These are phyloP conservation scores for Caenorhabditis sp. DNA, from an alignment of 2,888 invertebrate genomes.

Conservation along the genomic window DNA sequence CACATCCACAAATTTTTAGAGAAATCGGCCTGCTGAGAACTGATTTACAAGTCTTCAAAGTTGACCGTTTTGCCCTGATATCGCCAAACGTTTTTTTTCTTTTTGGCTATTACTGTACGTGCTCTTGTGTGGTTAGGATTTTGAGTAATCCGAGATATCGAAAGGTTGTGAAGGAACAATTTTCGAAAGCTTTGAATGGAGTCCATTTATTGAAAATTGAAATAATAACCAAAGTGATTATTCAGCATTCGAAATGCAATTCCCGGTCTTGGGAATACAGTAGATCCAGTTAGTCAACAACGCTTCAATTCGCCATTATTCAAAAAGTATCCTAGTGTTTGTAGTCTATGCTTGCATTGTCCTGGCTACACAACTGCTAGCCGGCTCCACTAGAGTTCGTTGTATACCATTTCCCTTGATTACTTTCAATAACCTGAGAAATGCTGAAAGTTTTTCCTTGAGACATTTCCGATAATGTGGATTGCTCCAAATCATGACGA, in stretches of 20 bases:
- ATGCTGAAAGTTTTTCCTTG: background rate
- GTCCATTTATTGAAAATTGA: too few relatives aligned
- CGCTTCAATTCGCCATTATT: background rate
- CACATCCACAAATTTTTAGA: too few relatives aligned
- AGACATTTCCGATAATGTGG: slow-evolving; percentile 1
- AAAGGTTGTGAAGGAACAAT: background rate
- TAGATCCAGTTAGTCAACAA: background rate
- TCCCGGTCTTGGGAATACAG: background rate
- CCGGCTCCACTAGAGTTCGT: too few relatives aligned
- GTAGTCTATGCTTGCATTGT: too few relatives aligned
- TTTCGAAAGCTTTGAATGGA: background rate
- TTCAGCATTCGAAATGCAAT: background rate
- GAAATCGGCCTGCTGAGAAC: too few relatives aligned
- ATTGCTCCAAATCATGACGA: slow-evolving; percentile 11
- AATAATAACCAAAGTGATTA: too few relatives aligned
- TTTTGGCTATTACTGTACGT: slow-evolving; percentile 7
- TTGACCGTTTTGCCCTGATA: too few relatives aligned
- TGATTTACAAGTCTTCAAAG: too few relatives aligned
- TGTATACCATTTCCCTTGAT: too few relatives aligned
- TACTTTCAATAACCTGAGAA: background rate
- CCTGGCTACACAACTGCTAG: too few relatives aligned
- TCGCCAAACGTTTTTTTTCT: too few relatives aligned
- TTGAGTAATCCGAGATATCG: slow-evolving; percentile 27
- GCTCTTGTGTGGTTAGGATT: slow-evolving; percentile 9
- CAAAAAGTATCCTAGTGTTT: too few relatives aligned